Base-by-base conservation (phyloP, 2,888 invertebrate genomes). In the Apotomis turbidana region DNA sequence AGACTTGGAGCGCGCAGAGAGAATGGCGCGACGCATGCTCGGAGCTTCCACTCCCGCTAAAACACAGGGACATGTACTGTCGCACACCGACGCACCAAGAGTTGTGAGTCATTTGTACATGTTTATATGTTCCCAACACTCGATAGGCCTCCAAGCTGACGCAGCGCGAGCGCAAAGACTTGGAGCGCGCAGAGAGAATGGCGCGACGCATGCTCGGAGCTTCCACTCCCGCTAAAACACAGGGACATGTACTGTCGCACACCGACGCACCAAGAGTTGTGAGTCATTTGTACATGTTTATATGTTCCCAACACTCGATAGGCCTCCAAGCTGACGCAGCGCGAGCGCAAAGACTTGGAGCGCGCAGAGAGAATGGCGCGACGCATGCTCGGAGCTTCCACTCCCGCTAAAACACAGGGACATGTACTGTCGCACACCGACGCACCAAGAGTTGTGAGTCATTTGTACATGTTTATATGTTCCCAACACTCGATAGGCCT, bases 1-100 rank as follows among this genome's bases (percentile, higher is more conserved):
- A 0, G 83, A 87, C 13, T 61, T 89, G 77, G 90, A 91, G 0
- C 80, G 68, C 78, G 77, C 12, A 68, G 78, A 80, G 0, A 77
- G 78, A 0, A 78, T 89, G 77, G 90, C 91, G 0, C 80, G 81
- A 68, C 78, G 77, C 12, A 68, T 90, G 3, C 71, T 86, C 0
- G 78, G 80, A 0, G 78, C 78, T 0, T 77, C 80, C 54, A 76
- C 70, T 12, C 59, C 77, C 5, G 54, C 59, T 3, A 52, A 8
- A 38, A 70, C 62, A 13, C 71, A 71, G 46, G 70, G 59, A 27
- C 73, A 73, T 38, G 52, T 70, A 73, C 61, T 71, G 69, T 46
- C 38, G 68, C 72, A 49, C 15, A 57, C 74, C 12, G 60, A 38
- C 8, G 72, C 10, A 4, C 87, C 84, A 0, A 84, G 81, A 75